Percentiles rank a stretch among this genome's conserved stretches.
Evolutionary conservation across 2,113 vertebrate species (phyloP).

Genomic region (Megaceryle maxima): DNA sequence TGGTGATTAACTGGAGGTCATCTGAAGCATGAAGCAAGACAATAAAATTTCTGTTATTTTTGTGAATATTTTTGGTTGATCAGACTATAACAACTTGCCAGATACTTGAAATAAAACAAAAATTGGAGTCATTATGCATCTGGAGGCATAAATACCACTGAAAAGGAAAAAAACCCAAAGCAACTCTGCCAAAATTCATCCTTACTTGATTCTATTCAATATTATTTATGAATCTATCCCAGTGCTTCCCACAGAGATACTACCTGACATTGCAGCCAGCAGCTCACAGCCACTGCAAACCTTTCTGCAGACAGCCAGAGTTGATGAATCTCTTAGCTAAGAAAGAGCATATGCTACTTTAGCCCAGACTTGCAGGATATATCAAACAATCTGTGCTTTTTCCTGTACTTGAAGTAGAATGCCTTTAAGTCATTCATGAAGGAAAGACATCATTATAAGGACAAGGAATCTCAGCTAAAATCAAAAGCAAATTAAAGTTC

Average conservation of each 20-base stretch:
- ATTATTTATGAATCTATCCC: neutral
- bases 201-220: neutral
- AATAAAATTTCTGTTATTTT: neutral
- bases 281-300: neutral
- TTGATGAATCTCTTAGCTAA: neutral
- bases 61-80: slow-evolving; percentile 15
- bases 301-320: neutral
- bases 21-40: neutral
- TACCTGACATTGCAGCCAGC: neutral
- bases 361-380: neutral
- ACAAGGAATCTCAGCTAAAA: neutral
- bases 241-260: neutral
- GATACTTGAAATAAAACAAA: neutral
- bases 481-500: neutral
- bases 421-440: neutral
- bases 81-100: neutral
- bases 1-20: slow-evolving; percentile 10
- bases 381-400: neutral
- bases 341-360: neutral
- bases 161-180: neutral
- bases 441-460: neutral
- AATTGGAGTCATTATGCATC: neutral
- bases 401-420: neutral
- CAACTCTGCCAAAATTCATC: neutral
- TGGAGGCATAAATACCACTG: neutral